Evolutionary conservation across 1,140 invertebrate species (phyloP), one percentile per base, ranked within the genome.

Genomic region (Pogonognathellus flavescens): DNA sequence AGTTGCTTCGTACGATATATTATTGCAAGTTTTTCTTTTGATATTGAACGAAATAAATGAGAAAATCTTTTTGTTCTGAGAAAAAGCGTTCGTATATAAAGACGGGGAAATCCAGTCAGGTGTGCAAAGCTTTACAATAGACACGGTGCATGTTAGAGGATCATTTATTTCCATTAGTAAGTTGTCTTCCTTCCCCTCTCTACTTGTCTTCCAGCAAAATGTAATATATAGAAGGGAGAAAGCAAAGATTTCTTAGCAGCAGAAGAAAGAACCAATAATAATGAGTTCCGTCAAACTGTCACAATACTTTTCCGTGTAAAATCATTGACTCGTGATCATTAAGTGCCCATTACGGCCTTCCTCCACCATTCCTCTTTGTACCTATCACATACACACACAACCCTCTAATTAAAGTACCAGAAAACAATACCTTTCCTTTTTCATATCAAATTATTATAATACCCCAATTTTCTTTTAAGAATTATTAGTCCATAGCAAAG

Each of bases 261-360:
- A 55, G 11, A 55, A 66, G 62, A 66, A 20, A 66, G 62, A 66
- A 4, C 20, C 62, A 66, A 25, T 66, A 66, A 66, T 66, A 66
- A 66, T 66, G 62, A 66, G 20, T 66, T 66, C 62, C 62, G 22
- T 66, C 62, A 66, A 66, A 25, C 62, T 66, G 62, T 66, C 62
- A 66, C n/a, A 20, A 20, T 25, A 66, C 14, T 66, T 22, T 20
- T 66, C 25, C 20, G 62, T 66, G 31, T 41, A 41, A 41, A 25
- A 25, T 66, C 11, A 22, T 66, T 66, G 16, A 25, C 25, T 13
- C 22, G 10, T 66, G 5, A 13, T 18, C 13, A 66, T 25, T 25
- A 25, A 66, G 14, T 25, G 20, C 22, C 25, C 62, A 20, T 31
- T 18, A 14, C 25, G 11, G 25, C 25, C 20, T 25, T 13, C 55